phyloP scores from a whole-genome alignment of 2,888 invertebrate genomes.

The Automeris io region DNA sequence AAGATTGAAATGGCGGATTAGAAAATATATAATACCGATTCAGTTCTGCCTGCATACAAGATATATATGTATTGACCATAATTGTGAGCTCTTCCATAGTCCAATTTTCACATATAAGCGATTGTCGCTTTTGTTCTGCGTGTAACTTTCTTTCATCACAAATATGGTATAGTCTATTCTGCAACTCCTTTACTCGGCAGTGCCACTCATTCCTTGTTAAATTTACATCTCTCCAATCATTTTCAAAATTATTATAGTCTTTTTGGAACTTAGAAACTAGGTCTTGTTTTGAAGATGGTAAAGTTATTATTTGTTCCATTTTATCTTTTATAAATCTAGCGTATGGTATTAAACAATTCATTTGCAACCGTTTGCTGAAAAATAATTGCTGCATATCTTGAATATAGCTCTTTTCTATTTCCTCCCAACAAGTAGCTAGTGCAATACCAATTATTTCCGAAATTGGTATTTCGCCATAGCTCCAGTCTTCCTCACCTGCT shows the following conservation, averaged over 20 bases:
- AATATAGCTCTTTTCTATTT: constrained; percentile 65
- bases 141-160: constrained; percentile 74
- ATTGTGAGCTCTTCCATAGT: constrained; percentile 69
- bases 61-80: constrained; percentile 74
- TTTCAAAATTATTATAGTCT: constrained; percentile 77
- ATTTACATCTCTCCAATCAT: constrained; percentile 73
- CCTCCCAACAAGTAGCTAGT: constrained; percentile 71
- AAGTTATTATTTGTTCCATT: constrained; percentile 70
- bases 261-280: constrained; percentile 75
- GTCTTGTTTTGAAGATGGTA: constrained; percentile 78
- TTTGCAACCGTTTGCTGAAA: constrained; percentile 73
- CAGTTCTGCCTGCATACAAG: constrained; percentile 78
- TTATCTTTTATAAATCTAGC: constrained; percentile 69
- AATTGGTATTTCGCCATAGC: constrained; percentile 59
- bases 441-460: constrained; percentile 43
- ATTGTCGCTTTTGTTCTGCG: constrained; percentile 70
- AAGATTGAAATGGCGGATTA: too few species aligned
- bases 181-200: constrained; percentile 70
- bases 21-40: constrained; percentile 69
- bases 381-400: constrained; percentile 75
- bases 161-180: constrained; percentile 69
- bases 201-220: constrained; percentile 80
- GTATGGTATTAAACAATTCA: constrained; percentile 76
- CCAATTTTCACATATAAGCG: constrained; percentile 77
- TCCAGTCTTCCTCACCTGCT: constrained; percentile 67